These are phyloP conservation scores for Takifugu bimaculatus DNA, from an alignment of 2,113 vertebrate genomes.

Conservation along the genomic window DNA sequence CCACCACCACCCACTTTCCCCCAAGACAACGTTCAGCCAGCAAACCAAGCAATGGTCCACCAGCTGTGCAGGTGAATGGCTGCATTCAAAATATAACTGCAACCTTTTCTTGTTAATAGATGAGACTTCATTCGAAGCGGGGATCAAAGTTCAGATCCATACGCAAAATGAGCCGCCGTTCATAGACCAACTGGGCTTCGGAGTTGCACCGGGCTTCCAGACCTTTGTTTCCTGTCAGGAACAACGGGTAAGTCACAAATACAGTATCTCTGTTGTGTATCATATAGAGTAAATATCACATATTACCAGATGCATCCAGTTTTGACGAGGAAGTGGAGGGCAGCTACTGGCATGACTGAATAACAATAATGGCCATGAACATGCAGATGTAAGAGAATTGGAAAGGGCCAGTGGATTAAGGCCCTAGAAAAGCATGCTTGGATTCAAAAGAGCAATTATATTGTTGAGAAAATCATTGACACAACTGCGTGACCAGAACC, in stretches of 20 bases:
- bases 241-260: conserved; percentile 82
- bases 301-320: no score
- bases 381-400: no score
- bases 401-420: no score
- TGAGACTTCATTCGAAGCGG: conserved; percentile 96
- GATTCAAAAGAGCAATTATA: no score
- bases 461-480: no score
- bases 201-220: conserved; percentile 96
- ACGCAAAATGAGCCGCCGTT: conserved; percentile 95
- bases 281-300: no score
- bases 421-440: no score
- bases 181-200: conserved; percentile 98
- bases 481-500: no score
- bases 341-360: no score
- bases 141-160: conserved; percentile 99
- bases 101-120: conserved; percentile 71
- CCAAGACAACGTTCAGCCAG: neutral
- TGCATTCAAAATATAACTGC: conserved; percentile 25
- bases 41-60: no score
- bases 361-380: no score
- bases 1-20: neutral
- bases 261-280: neutral
- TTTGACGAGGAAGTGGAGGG: no score
- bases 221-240: conserved; percentile 99
- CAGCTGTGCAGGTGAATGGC: conserved; percentile 1